Evolutionary conservation across 2,797 vertebrate genomes (phyloP), one percentile per base, ranked within the genome.

Genomic region (Orientallactaga sibirica): DNA sequence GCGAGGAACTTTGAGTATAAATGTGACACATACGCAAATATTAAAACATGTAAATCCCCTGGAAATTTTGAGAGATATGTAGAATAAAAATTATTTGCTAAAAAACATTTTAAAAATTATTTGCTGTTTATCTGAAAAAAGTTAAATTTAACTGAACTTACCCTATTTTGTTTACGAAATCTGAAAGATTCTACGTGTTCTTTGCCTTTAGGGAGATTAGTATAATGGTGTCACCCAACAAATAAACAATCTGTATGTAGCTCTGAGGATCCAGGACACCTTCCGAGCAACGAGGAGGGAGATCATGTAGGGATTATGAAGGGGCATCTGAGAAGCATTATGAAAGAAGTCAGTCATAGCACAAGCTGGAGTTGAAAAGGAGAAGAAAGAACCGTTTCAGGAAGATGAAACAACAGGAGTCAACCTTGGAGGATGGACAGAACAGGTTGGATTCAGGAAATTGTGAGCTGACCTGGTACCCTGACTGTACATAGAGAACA

Each of bases 61-160:
- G 5, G 10, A 48, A 48, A 81, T 48, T 81, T 76, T n/a, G 19
- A 24, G 10, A 77, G 27, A 84, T 16, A 89, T 3, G 11, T 68
- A 76, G 3, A 92, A 29, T 75, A 93, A 88, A 91, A 91, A 29
- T 64, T 76, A 76, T 43, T 33, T n/a, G 12, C 48, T 75, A 37
- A 37, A 37, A 37, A 37, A 37, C n/a, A 37, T 37, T 37, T 37
- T 75, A 91, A 85, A 91, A 91, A 29, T 64, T 76, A 76, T 43
- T 33, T n/a, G 12, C 48, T 75, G 5, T 75, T 88, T 91, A 48
- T 82, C 29, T 62, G 9, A 73, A 82, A 94, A 90, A 90, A 95
- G 86, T 77, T 12, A 77, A 58, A 70, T 88, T 85, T 80, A 79
- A 66, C 19, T 77, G 15, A 15, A 22, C 4, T 27, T 81, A 22